phyloP scores from a whole-genome alignment of 1,140 invertebrate species.

The Philopotamus ludificatus region DNA sequence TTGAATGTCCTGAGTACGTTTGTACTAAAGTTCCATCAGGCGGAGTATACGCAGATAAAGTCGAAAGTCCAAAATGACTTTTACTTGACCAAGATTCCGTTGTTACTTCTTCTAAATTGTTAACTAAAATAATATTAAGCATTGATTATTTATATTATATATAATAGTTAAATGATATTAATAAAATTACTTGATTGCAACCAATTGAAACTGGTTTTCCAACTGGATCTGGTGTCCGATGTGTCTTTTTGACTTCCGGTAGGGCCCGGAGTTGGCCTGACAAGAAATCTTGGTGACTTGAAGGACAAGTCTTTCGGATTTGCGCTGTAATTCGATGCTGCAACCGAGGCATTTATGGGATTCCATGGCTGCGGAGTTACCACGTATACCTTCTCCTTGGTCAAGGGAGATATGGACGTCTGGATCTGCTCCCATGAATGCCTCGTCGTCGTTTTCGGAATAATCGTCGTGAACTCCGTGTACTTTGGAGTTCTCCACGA shows the following conservation, averaged over 20 bases:
- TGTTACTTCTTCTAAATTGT: slow-evolving; percentile 54
- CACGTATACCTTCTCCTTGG: slow-evolving; percentile 75
- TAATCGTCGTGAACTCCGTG: slow-evolving; percentile 26
- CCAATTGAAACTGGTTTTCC: slow-evolving; percentile 47
- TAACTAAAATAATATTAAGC: slow-evolving; percentile 53
- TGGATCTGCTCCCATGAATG: slow-evolving; percentile 65
- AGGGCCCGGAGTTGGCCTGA: slow-evolving; percentile 57
- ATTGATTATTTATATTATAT: slow-evolving; percentile 12
- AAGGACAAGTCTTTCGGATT: slow-evolving; percentile 49
- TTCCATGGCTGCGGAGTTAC: slow-evolving; percentile 68
- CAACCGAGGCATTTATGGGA: slow-evolving; percentile 44
- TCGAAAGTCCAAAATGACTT: slow-evolving; percentile 28
- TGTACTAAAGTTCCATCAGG: slow-evolving; percentile 33
- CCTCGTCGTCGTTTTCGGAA: slow-evolving; percentile 47
- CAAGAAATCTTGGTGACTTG: slow-evolving; percentile 60
- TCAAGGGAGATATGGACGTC: slow-evolving; percentile 68
- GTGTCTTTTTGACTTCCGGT: slow-evolving; percentile 45
- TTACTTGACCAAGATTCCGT: slow-evolving; percentile 31
- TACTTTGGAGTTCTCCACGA: slow-evolving; percentile 22
- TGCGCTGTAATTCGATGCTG: slow-evolving; percentile 26
- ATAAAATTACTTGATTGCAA: slow-evolving; percentile 58
- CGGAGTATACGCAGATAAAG: slow-evolving; percentile 34
- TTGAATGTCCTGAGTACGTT: slow-evolving; percentile 52
- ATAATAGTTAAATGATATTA: slow-evolving; percentile 9
- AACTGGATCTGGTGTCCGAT: slow-evolving; percentile 43